These are phyloP conservation scores for Probaryconus sp. DNA, from an alignment of 1,140 invertebrate genomes.

Conservation along the genomic window DNA sequence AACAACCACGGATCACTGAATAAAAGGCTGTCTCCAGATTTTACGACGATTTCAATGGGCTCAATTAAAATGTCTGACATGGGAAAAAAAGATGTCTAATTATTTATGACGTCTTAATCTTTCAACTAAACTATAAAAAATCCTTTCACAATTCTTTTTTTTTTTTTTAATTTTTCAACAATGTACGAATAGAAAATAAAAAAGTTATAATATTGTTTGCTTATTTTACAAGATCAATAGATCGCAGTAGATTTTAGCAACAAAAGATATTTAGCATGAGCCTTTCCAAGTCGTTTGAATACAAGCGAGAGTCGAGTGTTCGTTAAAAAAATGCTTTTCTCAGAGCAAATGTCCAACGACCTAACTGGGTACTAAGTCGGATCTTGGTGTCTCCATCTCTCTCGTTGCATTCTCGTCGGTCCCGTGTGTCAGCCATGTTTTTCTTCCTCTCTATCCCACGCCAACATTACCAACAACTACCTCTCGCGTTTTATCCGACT, in stretches of 20 bases:
- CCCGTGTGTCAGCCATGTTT: slow-evolving; percentile 48
- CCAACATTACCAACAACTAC: slow-evolving; percentile 20
- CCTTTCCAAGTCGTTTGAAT: no score
- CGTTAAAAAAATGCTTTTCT: slow-evolving; percentile 12
- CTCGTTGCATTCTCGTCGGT: slow-evolving; percentile 28
- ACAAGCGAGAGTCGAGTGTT: no score
- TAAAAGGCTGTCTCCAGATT: slow-evolving; percentile 1
- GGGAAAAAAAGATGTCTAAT: slow-evolving; percentile 1
- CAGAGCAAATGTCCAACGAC: slow-evolving; percentile 41
- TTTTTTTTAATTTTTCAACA: no score
- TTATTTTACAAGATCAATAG: no score
- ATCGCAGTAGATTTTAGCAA: no score
- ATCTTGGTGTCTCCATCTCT: slow-evolving; percentile 1
- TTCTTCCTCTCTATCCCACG: slow-evolving; percentile 1
- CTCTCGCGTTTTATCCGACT: slow-evolving; percentile 25
- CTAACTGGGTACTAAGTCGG: slow-evolving; percentile 28
- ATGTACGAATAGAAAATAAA: no score
- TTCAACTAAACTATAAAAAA: not conserved
- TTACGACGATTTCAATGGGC: slow-evolving; percentile 6
- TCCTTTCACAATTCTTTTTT: no score
- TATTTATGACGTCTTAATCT: slow-evolving; percentile 4
- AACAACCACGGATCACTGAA: not conserved
- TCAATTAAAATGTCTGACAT: slow-evolving; percentile 9
- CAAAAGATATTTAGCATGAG: no score
- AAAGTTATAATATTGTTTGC: no score